phyloP scores from a whole-genome alignment of 2,797 vertebrate species.

The Paguma larvata region DNA sequence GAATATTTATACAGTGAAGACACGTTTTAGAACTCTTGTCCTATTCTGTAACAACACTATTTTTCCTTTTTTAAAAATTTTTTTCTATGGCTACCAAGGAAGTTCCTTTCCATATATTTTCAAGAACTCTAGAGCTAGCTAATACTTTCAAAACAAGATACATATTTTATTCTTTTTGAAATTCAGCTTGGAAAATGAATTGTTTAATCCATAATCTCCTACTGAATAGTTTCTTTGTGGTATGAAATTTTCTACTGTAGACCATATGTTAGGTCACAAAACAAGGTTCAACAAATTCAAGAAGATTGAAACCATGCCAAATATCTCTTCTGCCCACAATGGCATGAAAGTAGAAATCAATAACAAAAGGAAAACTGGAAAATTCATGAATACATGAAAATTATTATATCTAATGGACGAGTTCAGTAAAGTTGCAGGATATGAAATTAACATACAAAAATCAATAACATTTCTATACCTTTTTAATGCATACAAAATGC shows the following conservation, averaged over 20 bases:
- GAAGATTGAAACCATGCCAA: not conserved
- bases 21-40: not conserved
- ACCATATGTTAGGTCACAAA: not conserved
- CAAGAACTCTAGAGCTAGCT: not conserved
- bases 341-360: not conserved
- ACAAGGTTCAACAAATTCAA: not conserved
- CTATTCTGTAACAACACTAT: not conserved
- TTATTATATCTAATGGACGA: not conserved
- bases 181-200: not conserved
- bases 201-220: not conserved
- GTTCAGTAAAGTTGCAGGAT: not conserved
- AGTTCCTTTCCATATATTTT: not conserved
- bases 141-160: not conserved
- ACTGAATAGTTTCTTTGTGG: not conserved
- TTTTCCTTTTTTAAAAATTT: not conserved
- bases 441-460: not conserved
- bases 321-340: not conserved
- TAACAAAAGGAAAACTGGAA: not conserved
- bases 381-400: not conserved
- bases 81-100: not conserved
- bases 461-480: no score
- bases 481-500: not conserved
- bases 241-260: not conserved
- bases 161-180: conserved; percentile 1
- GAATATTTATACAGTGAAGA: not conserved